A percentile compares a stretch with the other conserved stretches of the same genome.
Conservation (phyloP, 23 tunicate species). For the Trididemnum clinides region DNA sequence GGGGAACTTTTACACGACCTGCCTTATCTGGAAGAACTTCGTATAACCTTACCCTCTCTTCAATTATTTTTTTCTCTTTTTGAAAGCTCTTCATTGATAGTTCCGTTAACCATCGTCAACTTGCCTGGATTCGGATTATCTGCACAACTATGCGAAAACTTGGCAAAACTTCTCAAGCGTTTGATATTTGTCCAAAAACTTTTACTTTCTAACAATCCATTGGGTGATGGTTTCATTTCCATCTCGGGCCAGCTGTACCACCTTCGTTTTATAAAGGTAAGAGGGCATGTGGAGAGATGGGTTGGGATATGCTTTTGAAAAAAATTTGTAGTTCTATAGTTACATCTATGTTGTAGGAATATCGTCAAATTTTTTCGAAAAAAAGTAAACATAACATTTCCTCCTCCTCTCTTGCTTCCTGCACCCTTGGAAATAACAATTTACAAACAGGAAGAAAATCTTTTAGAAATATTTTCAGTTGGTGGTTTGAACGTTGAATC, state of each 20-base stretch:
- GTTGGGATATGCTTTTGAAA: too few species aligned
- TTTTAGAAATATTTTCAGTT: too few species aligned
- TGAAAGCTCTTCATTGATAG: neutral
- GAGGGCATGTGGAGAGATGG: neutral
- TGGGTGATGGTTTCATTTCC: constrained; percentile 23
- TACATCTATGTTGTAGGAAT: too few species aligned
- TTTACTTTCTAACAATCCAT: constrained; percentile 49
- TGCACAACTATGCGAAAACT: constrained; percentile 5
- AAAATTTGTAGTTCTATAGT: too few species aligned
- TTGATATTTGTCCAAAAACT: constrained; percentile 32
- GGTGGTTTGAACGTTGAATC: too few species aligned
- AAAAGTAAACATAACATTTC: too few species aligned
- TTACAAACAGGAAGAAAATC: too few species aligned
- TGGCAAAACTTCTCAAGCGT: constrained; percentile 24
- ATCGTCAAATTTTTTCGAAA: too few species aligned
- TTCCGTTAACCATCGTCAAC: constrained; percentile 40
- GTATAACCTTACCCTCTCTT: neutral
- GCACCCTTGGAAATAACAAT: too few species aligned
- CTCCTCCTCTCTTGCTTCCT: too few species aligned
- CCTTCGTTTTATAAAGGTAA: constrained; percentile 40
- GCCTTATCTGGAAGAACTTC: constrained; percentile 48
- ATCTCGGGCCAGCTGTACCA: constrained; percentile 13
- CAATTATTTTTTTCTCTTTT: constrained; percentile 33
- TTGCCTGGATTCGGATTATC: constrained; percentile 12
- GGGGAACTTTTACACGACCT: constrained; percentile 12